Evolutionary conservation across 2,113 vertebrate species (phyloP).

Genomic region (Nyctereutes procyonoides): DNA sequence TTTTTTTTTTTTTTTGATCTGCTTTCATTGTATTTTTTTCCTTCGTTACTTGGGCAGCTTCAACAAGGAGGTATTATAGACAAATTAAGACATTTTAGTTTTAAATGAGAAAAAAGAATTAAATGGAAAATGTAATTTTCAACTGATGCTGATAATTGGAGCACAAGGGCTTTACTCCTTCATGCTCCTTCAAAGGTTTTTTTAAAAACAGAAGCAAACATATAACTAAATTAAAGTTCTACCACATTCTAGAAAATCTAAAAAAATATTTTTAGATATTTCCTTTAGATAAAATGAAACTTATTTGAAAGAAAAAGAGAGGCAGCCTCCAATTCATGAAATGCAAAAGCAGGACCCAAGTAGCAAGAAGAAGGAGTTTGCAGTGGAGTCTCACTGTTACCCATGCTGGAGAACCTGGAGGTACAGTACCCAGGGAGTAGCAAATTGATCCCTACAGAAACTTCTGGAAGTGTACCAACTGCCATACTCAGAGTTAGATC

Average conservation of each 20-base stretch:
- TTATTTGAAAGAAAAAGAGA: not conserved
- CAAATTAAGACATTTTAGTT: constrained; percentile 35
- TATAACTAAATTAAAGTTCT: not conserved
- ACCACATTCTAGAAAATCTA: not conserved
- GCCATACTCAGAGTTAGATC: not conserved
- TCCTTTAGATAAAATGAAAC: not conserved
- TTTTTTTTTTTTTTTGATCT: not conserved
- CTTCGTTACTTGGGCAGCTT: not conserved
- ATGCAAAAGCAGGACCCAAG: not conserved
- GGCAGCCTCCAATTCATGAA: not conserved
- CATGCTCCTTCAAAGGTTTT: not conserved
- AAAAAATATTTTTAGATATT: not conserved
- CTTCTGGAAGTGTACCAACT: not conserved
- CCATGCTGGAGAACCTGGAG: not conserved
- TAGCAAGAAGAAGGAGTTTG: not conserved
- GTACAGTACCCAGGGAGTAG: not conserved
- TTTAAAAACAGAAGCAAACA: not conserved
- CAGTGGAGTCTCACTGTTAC: not conserved
- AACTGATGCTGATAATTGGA: not conserved
- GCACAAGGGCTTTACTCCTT: not conserved
- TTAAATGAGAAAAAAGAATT: constrained; percentile 10
- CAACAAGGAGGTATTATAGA: constrained; percentile 21
- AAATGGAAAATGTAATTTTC: constrained; percentile 14
- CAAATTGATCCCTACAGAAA: not conserved
- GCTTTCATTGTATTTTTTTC: not conserved